A percentile compares a stretch with the other conserved stretches of the same genome.
Evolutionary conservation across 2,113 vertebrate species (phyloP).

Genomic region (Lepus americanus): DNA sequence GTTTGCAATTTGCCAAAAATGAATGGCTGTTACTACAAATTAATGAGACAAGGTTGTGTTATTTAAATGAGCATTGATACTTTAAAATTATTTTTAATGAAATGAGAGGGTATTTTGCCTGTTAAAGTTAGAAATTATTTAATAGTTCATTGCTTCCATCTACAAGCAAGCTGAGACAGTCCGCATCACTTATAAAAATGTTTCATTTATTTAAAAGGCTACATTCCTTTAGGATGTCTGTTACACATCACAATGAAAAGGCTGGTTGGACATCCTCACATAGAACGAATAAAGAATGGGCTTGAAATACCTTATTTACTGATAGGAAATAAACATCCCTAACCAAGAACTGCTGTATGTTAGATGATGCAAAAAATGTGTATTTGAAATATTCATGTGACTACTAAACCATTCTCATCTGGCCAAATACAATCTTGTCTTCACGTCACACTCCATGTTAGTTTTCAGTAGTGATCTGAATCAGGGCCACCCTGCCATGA

Average conservation of each 20-base stretch:
- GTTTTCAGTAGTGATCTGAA: neutral
- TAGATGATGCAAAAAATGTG: neutral
- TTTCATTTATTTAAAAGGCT: slow-evolving; percentile 61
- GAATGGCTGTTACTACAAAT: slow-evolving; percentile 27
- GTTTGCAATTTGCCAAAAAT: slow-evolving; percentile 28
- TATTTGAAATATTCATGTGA: neutral
- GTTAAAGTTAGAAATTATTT: slow-evolving; percentile 58
- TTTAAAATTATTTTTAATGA: slow-evolving; percentile 66
- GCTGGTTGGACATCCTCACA: neutral
- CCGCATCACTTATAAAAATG: neutral
- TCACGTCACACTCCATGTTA: neutral
- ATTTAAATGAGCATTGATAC: slow-evolving; percentile 43
- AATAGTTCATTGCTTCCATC: slow-evolving; percentile 52
- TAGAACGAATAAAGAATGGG: neutral
- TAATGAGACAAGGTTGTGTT: neutral
- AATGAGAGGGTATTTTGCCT: slow-evolving; percentile 36
- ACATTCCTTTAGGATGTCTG: neutral
- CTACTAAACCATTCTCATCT: neutral
- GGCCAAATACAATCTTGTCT: neutral
- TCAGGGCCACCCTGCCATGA: neutral
- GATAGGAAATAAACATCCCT: neutral
- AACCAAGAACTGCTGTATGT: neutral
- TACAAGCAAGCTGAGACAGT: slow-evolving; percentile 5
- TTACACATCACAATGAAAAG: slow-evolving; percentile 38
- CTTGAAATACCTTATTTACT: neutral